Conservation (phyloP, 23 tunicate species). For the Corella eumyota region DNA sequence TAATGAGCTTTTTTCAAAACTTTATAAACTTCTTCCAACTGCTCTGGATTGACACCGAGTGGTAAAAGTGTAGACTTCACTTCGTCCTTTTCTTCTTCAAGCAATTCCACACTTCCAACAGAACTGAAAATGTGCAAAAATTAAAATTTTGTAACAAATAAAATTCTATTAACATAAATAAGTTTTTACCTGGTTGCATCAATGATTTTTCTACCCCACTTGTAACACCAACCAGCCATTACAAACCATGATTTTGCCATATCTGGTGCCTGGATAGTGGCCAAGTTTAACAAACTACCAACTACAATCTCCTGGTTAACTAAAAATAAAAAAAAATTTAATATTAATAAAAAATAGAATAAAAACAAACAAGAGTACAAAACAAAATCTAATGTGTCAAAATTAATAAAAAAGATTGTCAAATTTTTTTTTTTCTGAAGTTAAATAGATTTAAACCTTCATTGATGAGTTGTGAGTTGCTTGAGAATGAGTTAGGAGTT, state of each 20-base stretch:
- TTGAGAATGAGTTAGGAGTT: constrained; percentile 18
- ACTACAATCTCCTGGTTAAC: constrained; percentile 72
- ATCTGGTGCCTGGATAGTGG: constrained; percentile 75
- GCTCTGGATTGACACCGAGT: constrained; percentile 34
- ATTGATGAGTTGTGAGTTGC: constrained; percentile 18
- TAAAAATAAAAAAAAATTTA: constrained; percentile 11
- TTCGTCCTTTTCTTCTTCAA: constrained; percentile 31
- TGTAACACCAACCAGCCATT: constrained; percentile 89
- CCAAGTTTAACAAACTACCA: constrained; percentile 60
- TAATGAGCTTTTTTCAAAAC: constrained; percentile 56
- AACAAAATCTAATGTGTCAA: no score
- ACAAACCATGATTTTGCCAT: constrained; percentile 74
- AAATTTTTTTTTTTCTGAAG: no score
- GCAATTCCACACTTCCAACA: constrained; percentile 47
- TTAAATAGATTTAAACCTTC: no score
- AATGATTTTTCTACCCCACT: constrained; percentile 90
- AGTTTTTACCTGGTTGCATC: constrained; percentile 57
- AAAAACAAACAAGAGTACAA: no score
- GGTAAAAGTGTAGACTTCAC: constrained; percentile 31
- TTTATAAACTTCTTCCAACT: constrained; percentile 44
- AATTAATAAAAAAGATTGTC: no score
- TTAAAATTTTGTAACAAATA: no score
- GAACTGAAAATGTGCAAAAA: constrained; percentile 11
- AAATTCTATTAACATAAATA: no score
- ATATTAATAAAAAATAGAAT: no score